Evolutionary conservation across 2,113 vertebrate genomes (phyloP), one percentile per base, ranked within the genome.

Genomic region (Salvelinus sp.): DNA sequence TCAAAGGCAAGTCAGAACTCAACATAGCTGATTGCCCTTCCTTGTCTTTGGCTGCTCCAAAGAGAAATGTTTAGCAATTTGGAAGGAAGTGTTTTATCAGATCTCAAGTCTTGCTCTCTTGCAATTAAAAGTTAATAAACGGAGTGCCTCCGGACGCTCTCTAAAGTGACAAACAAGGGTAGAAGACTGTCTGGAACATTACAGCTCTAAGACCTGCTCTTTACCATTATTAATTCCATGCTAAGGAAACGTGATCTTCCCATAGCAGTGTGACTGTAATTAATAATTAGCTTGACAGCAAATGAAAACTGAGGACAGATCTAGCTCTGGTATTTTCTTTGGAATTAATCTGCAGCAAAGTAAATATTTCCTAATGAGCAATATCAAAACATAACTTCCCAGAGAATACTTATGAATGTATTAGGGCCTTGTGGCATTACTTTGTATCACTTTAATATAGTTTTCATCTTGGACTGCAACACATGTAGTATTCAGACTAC

Each of bases 301-400:
- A 81, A 44, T 30, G 16, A 75, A 72, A 69, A 72, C 14, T 16
- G 25, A 73, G 44, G 54, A 72, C 62, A 82, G 50, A 69, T 80
- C 62, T 69, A 58, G 22, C 70, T 28, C 28, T 82, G 75, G 68
- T 54, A 50, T 63, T 70, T 63, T 74, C 63, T 75, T 70, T 76
- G 47, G 12, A 76, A 28, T 83, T 82, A 68, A 81, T 84, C 80
- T 83, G 74, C 67, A 13, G 47, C 60, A 65, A 85, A 79, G 66
- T 77, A 83, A 83, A 89, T 81, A 81, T 79, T 80, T 83, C 73
- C 72, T 78, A 74, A 85, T 79, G 47, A 62, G 76, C 67, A 69
- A 81, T 80, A 87, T 77, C 16, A 66, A 78, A 79, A 38, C 77
- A 69, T 78, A 30, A 83, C 79, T 86, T 77, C 80, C 66, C 25